Conservation (phyloP, 2,888 invertebrate species). For the Gisinianus flammeolus region DNA sequence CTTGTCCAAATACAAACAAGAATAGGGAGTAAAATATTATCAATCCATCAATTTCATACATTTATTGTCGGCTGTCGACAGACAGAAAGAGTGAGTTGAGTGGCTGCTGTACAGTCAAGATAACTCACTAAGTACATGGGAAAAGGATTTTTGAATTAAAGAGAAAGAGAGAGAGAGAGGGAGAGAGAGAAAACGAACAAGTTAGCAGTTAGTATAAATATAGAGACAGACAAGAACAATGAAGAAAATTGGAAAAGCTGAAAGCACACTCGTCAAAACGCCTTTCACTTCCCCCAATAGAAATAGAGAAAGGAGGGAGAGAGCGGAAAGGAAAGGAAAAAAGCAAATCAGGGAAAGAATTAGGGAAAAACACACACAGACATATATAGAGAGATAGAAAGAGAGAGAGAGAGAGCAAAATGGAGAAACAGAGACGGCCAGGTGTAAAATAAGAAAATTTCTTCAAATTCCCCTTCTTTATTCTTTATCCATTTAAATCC, state of each 20-base stretch:
- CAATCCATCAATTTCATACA: conserved; percentile 16
- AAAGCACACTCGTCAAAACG: background rate
- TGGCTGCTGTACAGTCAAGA: background rate
- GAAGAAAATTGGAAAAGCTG: background rate
- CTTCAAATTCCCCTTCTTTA: background rate
- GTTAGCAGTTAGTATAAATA: too few species aligned
- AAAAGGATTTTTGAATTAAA: background rate
- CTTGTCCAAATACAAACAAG: background rate
- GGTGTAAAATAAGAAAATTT: background rate
- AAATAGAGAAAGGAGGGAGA: background rate
- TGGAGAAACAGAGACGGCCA: background rate
- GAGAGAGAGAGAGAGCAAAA: too few species aligned
- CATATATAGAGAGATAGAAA: background rate
- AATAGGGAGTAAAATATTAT: conserved; percentile 1
- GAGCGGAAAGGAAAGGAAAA: too few species aligned
- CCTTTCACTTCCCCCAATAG: background rate
- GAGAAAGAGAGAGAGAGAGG: background rate
- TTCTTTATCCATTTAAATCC: background rate
- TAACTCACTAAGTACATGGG: background rate
- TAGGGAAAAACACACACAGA: background rate
- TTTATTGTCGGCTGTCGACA: background rate
- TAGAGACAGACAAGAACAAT: too few species aligned
- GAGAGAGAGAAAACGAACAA: background rate
- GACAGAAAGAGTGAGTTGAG: background rate
- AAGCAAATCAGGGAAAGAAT: background rate